Conservation (phyloP, 2,113 vertebrate species). For the Bostrychus sinensis region DNA sequence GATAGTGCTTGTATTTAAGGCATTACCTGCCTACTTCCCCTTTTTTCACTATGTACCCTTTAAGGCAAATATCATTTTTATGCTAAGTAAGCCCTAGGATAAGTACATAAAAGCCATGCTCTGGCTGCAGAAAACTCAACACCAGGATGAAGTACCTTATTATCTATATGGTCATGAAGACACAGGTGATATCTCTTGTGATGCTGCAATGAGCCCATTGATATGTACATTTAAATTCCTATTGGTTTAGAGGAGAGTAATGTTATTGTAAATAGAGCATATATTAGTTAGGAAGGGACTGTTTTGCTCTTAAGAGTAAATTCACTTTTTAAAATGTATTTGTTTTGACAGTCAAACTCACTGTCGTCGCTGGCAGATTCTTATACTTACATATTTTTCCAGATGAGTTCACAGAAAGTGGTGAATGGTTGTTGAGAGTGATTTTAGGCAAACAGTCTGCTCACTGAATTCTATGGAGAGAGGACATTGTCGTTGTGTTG, state of each 20-base stretch:
- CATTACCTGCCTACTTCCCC: neutral
- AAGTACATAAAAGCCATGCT: constrained; percentile 20
- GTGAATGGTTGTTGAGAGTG: constrained; percentile 61
- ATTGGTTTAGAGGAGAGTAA: neutral
- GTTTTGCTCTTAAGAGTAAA: no score
- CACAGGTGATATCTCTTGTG: constrained; percentile 3
- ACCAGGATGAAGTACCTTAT: neutral
- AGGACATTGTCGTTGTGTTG: constrained; percentile 35
- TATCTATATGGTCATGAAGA: constrained; percentile 5
- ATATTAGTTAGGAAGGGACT: no score
- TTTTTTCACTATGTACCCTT: neutral
- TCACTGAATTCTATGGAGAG: constrained; percentile 29
- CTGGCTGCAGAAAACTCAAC: constrained; percentile 26
- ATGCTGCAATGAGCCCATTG: constrained; percentile 12
- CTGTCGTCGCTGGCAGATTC: neutral
- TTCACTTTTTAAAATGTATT: neutral
- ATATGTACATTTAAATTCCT: constrained; percentile 31
- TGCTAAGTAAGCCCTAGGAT: constrained; percentile 4
- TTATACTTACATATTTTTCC: no score
- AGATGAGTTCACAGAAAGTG: neutral
- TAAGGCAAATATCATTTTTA: constrained; percentile 8
- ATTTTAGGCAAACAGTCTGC: constrained; percentile 25
- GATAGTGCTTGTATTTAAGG: neutral
- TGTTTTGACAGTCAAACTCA: constrained; percentile 57
- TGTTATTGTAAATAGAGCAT: no score